Evolutionary conservation across 2,113 vertebrate genomes (phyloP), one percentile per base, ranked within the genome.

Genomic region (Equus quagga): DNA sequence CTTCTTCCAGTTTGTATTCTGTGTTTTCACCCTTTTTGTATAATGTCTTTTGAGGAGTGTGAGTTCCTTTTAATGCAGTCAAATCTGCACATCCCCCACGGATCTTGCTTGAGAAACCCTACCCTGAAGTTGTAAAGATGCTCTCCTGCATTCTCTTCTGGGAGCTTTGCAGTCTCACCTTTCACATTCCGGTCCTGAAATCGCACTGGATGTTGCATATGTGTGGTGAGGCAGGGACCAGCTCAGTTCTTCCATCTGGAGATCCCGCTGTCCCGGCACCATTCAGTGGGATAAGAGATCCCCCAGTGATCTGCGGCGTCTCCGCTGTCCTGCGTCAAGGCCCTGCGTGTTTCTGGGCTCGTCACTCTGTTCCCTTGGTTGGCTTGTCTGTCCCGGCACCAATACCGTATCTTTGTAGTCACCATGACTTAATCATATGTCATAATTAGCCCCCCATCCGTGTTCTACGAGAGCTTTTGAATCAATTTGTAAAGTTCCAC

Each of bases 221-320:
- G 21, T 21, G 67, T 15, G 21, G 3, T 19, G 44, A 56, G 36
- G 24, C 33, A 3, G 17, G 8, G 65, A 0, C 23, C 44, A 0
- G 7, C 12, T 23, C 58, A 12, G 1, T 23, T 51, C 62, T 72
- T 58, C 24, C 6, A 8, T 8, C 0, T 8, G 41, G 46, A 23
- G 4, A 5, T 8, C 54, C n/a, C 0, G 23, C 6, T 21, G 2
- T n/a, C 23, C 54, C 3, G 15, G 6, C 0, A 3, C 49, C n/a
- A 41, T 41, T 41, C 36, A 41, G 36, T 41, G 36, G 36, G 36
- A 41, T 41, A 41, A 41, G 36, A 41, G 36, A 41, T 41, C 36
- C 36, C 36, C 49, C 62, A 2, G 51, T 2, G 6, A 15, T 2
- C 28, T 14, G 10, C 3, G 31, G 51, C 8, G 7, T 28, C 86